phyloP scores from a whole-genome alignment of 2,888 invertebrate genomes.

The Heliconius ismenius region DNA sequence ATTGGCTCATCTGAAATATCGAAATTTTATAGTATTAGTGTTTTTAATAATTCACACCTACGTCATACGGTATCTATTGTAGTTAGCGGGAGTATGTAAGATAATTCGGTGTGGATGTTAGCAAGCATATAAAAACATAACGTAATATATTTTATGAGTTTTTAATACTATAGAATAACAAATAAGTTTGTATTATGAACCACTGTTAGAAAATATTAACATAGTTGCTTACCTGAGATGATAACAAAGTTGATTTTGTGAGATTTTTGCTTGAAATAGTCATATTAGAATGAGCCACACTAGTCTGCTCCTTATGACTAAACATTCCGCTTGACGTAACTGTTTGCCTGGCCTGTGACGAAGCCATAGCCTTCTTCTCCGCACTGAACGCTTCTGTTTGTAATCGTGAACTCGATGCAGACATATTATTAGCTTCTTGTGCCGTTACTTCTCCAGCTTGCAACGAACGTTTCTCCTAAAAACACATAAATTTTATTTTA shows the following conservation, averaged over 20 bases:
- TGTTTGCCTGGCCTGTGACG: slow-evolving; percentile 89
- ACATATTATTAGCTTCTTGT: slow-evolving; percentile 92
- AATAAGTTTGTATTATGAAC: not conserved
- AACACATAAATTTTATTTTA: slow-evolving; percentile 44
- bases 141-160: not conserved
- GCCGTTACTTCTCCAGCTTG: slow-evolving; percentile 92
- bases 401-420: slow-evolving; percentile 91
- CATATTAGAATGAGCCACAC: slow-evolving; percentile 90
- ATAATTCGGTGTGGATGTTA: slow-evolving; percentile 24
- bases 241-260: slow-evolving; percentile 83
- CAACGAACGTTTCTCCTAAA: slow-evolving; percentile 91
- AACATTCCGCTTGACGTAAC: slow-evolving; percentile 90
- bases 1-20: slow-evolving; percentile 82
- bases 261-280: slow-evolving; percentile 89
- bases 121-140: slow-evolving; percentile 2
- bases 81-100: slow-evolving; percentile 42
- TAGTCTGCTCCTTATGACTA: slow-evolving; percentile 86
- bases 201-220: not conserved
- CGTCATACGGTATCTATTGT: slow-evolving; percentile 41
- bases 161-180: not conserved
- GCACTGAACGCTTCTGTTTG: slow-evolving; percentile 93
- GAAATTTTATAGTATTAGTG: slow-evolving; percentile 43
- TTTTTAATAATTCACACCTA: slow-evolving; percentile 47
- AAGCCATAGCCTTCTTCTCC: slow-evolving; percentile 88
- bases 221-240: slow-evolving; percentile 71